Percentiles rank a stretch among this genome's conserved stretches.
These are phyloP conservation scores for Amphipyra berbera DNA, from an alignment of 2,888 invertebrate species.

Conservation along the genomic window DNA sequence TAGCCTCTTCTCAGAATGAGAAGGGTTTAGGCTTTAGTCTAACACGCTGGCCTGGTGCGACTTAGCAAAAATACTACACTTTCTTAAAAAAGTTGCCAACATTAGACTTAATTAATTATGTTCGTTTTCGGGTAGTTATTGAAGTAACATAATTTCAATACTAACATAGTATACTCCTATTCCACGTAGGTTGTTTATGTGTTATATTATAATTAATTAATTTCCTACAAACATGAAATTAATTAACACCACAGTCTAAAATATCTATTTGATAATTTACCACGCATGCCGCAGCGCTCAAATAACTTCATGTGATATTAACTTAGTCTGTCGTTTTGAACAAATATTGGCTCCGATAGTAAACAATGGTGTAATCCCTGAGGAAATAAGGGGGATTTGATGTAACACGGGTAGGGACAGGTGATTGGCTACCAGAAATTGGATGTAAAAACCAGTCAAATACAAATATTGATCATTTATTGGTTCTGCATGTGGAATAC, in stretches of 20 bases:
- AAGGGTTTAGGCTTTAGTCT: too few relatives aligned
- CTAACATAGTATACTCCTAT: neutral
- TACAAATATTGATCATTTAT: slow-evolving; percentile 38
- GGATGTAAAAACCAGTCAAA: slow-evolving; percentile 52
- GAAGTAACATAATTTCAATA: slow-evolving; percentile 6
- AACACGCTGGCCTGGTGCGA: too few relatives aligned
- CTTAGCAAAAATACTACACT: too few relatives aligned
- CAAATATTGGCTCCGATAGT: slow-evolving; percentile 58
- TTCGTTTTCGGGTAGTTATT: too few relatives aligned
- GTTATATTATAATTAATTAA: slow-evolving; percentile 37
- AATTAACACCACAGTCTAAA: slow-evolving; percentile 51
- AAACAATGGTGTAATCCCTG: slow-evolving; percentile 66
- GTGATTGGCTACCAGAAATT: slow-evolving; percentile 67
- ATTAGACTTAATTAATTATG: too few relatives aligned
- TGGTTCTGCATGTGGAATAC: slow-evolving; percentile 26
- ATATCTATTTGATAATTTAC: slow-evolving; percentile 1
- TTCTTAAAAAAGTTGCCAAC: too few relatives aligned
- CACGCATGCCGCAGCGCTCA: slow-evolving; percentile 17
- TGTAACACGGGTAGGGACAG: slow-evolving; percentile 62
- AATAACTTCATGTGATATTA: slow-evolving; percentile 17
- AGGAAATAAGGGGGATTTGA: slow-evolving; percentile 77
- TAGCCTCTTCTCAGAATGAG: too few relatives aligned
- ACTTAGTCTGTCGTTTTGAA: slow-evolving; percentile 45
- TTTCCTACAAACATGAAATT: slow-evolving; percentile 42
- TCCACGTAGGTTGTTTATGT: neutral